Evolutionary conservation across 2,888 invertebrate genomes (phyloP).

Genomic region (Machimus rusticus): DNA sequence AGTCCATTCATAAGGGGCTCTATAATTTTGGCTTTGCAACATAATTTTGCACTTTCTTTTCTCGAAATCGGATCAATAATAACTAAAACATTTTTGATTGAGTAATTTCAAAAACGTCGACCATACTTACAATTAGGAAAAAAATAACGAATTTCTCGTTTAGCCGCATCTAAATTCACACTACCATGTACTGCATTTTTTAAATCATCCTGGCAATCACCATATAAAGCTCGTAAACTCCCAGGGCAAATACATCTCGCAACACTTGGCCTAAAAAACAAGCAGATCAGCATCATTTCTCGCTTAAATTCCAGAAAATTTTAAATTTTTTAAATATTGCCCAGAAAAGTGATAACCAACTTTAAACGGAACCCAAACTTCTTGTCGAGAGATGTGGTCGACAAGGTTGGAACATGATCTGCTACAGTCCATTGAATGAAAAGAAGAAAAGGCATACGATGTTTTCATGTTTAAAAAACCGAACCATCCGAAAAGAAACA

Average conservation of each 20-base stretch:
- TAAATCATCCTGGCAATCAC: conserved; percentile 69
- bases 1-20: neutral
- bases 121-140: conserved; percentile 70
- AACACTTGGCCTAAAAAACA: conserved; percentile 65
- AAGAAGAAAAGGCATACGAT: too few relatives aligned
- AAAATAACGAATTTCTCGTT: conserved; percentile 86
- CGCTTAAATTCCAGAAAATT: neutral
- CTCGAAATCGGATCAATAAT: conserved; percentile 14
- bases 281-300: conserved; percentile 51
- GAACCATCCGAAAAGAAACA: too few relatives aligned
- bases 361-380: too few relatives aligned
- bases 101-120: neutral
- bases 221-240: conserved; percentile 76
- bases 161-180: conserved; percentile 69
- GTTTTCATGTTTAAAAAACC: too few relatives aligned
- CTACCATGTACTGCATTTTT: conserved; percentile 85
- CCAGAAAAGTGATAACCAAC: too few relatives aligned
- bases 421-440: too few relatives aligned
- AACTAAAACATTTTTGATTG: neutral
- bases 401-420: too few relatives aligned
- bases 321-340: too few relatives aligned
- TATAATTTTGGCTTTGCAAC: neutral
- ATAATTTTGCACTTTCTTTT: neutral
- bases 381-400: too few relatives aligned
- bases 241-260: conserved; percentile 76